phyloP scores from a whole-genome alignment of 2,113 vertebrate genomes.

The Takifugu flavidus region DNA sequence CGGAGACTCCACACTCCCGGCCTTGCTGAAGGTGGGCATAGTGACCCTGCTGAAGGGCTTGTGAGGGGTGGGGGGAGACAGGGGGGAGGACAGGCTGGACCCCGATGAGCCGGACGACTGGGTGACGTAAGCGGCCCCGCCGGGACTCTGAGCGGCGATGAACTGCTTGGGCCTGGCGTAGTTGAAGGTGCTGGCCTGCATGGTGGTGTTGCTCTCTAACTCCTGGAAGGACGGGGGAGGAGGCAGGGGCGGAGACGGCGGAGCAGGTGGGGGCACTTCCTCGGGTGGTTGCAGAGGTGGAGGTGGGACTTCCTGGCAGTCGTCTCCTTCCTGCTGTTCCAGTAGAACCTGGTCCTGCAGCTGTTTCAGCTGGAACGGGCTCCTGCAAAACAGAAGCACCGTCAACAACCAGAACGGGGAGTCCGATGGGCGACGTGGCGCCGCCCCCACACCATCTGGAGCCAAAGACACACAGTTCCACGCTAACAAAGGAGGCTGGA shows the following conservation, averaged over 20 bases:
- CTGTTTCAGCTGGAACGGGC: conserved; percentile 87
- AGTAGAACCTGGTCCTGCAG: conserved; percentile 90
- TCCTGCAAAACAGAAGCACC: conserved; percentile 71
- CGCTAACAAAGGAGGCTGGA: too few relatives aligned
- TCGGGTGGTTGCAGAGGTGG: conserved; percentile 71
- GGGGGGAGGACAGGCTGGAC: conserved; percentile 86
- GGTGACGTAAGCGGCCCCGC: conserved; percentile 73
- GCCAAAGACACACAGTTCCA: too few relatives aligned
- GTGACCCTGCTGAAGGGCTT: conserved; percentile 79
- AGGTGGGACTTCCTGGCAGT: conserved; percentile 60
- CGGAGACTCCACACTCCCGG: conserved; percentile 78
- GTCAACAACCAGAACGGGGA: neutral
- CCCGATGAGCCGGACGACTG: conserved; percentile 87
- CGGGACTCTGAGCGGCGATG: conserved; percentile 89
- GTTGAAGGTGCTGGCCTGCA: conserved; percentile 97
- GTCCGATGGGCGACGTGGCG: too few relatives aligned
- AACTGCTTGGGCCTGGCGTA: conserved; percentile 98
- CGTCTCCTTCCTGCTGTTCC: conserved; percentile 84
- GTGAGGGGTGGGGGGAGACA: conserved; percentile 84
- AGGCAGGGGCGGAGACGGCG: conserved; percentile 84
- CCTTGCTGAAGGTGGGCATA: conserved; percentile 75
- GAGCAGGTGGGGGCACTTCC: conserved; percentile 77
- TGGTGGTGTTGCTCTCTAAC: conserved; percentile 81
- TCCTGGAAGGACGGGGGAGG: conserved; percentile 90
- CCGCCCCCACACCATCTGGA: neutral